A percentile compares a stretch with the other conserved stretches of the same genome.
Conservation (phyloP, 2,797 vertebrate species). For the Muscicapa comitata region DNA sequence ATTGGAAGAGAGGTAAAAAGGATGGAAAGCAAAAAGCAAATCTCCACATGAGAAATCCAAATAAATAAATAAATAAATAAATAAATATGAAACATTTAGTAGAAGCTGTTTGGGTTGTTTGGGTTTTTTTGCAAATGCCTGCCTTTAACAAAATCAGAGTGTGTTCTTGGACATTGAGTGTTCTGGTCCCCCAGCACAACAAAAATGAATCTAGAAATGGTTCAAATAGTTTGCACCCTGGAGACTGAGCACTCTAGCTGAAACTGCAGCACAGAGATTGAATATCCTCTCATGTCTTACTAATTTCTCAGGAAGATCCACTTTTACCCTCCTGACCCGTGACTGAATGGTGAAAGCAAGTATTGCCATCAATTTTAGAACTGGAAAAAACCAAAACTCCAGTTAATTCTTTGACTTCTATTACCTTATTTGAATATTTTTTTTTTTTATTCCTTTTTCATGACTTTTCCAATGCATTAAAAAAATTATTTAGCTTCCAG, state of each 20-base stretch:
- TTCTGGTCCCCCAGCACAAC: background rate
- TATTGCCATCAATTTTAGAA: background rate
- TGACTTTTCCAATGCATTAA: background rate
- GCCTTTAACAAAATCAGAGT: background rate
- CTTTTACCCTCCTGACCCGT: background rate
- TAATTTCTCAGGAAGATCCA: background rate
- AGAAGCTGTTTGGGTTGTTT: background rate
- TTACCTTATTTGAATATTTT: background rate
- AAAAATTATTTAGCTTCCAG: background rate
- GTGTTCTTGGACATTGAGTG: background rate
- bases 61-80: background rate
- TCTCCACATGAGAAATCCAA: background rate
- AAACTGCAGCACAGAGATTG: background rate
- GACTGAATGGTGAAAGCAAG: background rate
- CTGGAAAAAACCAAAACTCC: fast-evolving
- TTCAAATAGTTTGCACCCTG: background rate
- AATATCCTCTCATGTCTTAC: background rate
- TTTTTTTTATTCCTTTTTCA: background rate
- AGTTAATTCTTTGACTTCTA: background rate
- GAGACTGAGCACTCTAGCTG: background rate
- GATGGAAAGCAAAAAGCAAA: background rate
- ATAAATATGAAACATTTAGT: background rate
- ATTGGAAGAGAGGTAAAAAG: background rate
- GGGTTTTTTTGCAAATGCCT: background rate
- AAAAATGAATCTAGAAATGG: background rate